Evolutionary conservation across 35 echinoderm and acorn worm genomes (phyloP).

Genomic region (Antedon bifida): DNA sequence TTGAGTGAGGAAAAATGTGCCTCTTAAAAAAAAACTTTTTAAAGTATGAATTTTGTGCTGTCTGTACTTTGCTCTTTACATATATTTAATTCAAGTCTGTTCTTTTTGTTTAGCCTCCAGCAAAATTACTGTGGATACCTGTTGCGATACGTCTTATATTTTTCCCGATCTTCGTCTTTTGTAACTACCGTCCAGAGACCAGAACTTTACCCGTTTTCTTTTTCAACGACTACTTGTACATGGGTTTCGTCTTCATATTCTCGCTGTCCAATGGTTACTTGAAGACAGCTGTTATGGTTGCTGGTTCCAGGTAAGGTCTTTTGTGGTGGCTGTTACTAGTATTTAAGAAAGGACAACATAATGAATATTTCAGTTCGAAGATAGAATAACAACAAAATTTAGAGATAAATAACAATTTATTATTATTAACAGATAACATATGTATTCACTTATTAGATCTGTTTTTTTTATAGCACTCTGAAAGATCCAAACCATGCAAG

Average conservation of each 20-base stretch:
- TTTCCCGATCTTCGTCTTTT: constrained; percentile 75
- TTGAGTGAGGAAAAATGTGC: no score
- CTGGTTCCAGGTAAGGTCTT: constrained; percentile 71
- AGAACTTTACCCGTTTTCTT: constrained; percentile 58
- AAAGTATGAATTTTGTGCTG: no score
- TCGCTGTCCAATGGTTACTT: constrained; percentile 72
- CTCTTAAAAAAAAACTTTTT: no score
- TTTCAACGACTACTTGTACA: constrained; percentile 53
- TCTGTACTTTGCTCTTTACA: neutral
- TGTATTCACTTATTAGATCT: no score
- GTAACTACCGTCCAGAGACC: constrained; percentile 60
- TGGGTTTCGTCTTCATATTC: constrained; percentile 47
- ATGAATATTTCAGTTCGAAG: no score
- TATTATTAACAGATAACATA: no score
- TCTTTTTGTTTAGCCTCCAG: constrained; percentile 43
- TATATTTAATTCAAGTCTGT: neutral
- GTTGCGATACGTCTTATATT: constrained; percentile 42
- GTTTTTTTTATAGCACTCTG: constrained; percentile 35
- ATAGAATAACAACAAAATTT: no score
- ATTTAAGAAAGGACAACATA: no score
- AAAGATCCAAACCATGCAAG: constrained; percentile 61
- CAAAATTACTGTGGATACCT: constrained; percentile 52
- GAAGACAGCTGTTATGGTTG: constrained; percentile 83
- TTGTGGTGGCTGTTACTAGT: no score
- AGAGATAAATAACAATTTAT: no score